These are phyloP conservation scores for Heteropelma amictum DNA, from an alignment of 2,888 invertebrate genomes.

Conservation along the genomic window DNA sequence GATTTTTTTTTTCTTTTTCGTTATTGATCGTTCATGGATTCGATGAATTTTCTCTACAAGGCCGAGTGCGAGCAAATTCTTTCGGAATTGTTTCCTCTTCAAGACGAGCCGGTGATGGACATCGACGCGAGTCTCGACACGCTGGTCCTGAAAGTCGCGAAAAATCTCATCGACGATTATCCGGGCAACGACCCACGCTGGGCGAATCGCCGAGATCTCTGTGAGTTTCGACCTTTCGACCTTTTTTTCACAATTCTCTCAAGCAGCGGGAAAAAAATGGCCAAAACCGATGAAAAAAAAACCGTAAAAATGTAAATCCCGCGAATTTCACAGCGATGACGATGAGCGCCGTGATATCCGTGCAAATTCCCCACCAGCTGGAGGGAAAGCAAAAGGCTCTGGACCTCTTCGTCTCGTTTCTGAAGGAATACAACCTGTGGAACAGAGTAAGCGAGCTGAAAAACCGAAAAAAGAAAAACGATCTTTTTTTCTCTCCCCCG, in stretches of 20 bases:
- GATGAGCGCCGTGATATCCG: slow-evolving; percentile 80
- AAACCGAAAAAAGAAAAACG: neutral
- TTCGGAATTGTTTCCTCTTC: slow-evolving; percentile 78
- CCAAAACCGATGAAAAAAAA: neutral
- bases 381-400: slow-evolving; percentile 92
- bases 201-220: slow-evolving; percentile 79
- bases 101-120: slow-evolving; percentile 76
- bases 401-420: slow-evolving; percentile 87
- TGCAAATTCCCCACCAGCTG: slow-evolving; percentile 91
- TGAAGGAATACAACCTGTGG: slow-evolving; percentile 85
- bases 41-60: slow-evolving; percentile 68
- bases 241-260: neutral
- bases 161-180: slow-evolving; percentile 90
- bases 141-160: slow-evolving; percentile 84
- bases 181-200: slow-evolving; percentile 93
- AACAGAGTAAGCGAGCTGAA: slow-evolving; percentile 79
- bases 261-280: neutral
- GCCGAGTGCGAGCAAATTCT: slow-evolving; percentile 78
- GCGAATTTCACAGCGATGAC: slow-evolving; percentile 69
- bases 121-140: slow-evolving; percentile 80
- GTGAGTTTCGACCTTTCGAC: slow-evolving; percentile 62
- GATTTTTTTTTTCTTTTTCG: no score
- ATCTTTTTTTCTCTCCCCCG: neutral
- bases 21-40: no score
- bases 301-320: no score